These are phyloP conservation scores for Clepsis dumicolana DNA, from an alignment of 2,888 invertebrate genomes.

Conservation along the genomic window DNA sequence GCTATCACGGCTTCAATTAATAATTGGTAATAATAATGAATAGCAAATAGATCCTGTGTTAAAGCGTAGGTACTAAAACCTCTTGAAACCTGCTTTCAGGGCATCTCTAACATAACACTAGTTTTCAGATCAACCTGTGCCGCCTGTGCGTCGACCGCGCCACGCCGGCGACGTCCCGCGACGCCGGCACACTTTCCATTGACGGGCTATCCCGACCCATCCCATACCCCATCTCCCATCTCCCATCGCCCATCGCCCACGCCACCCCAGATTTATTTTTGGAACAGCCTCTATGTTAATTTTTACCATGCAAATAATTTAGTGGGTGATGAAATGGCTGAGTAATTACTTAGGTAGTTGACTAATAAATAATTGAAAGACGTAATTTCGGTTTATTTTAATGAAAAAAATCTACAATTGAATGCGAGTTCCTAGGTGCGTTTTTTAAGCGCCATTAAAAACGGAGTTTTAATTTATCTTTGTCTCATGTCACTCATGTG, in stretches of 20 bases:
- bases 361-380: background rate
- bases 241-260: slow-evolving; percentile 48
- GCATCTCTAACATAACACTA: slow-evolving; percentile 16
- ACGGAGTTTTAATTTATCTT: too few relatives aligned
- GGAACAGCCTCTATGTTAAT: slow-evolving; percentile 45
- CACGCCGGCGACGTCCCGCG: slow-evolving; percentile 73
- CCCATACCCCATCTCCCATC: slow-evolving; percentile 51
- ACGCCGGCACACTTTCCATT: slow-evolving; percentile 81
- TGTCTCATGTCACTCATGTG: too few relatives aligned
- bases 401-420: too few relatives aligned
- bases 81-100: background rate
- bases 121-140: slow-evolving; percentile 44
- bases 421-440: too few relatives aligned
- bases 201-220: slow-evolving; percentile 68
- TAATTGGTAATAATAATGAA: too few relatives aligned
- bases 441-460: too few relatives aligned
- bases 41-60: too few relatives aligned
- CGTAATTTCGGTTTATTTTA: background rate
- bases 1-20: too few relatives aligned
- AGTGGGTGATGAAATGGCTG: background rate
- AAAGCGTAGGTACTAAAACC: too few relatives aligned
- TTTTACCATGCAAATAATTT: slow-evolving; percentile 33
- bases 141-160: slow-evolving; percentile 59
- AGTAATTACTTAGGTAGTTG: background rate
- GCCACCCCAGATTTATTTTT: slow-evolving; percentile 51